Base-by-base conservation (phyloP, 2,888 invertebrate genomes). In the Limenitis camilla region DNA sequence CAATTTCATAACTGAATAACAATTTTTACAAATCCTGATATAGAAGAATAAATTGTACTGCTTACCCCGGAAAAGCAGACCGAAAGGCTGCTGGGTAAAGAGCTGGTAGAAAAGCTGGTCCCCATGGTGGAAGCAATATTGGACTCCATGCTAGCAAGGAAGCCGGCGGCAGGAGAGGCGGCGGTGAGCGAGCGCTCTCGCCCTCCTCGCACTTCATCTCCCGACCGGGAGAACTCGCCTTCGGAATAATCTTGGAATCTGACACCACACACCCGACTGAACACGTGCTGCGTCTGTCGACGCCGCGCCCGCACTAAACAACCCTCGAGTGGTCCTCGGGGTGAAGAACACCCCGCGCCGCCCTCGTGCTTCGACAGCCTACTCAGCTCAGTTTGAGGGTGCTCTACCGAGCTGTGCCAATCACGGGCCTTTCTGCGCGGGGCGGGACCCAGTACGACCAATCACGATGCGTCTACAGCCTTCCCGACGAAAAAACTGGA, bases 101-200 rank as follows among this genome's bases (percentile, higher is more conserved):
- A 59, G 92, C 91, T 59, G 93, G 92, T 62, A 92, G 70, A 58
- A 93, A 87, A 36, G 92, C 92, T 63, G 92, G 92, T 49, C 91
- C 92, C 93, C 93, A 93, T 27, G 93, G 93, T 64, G 92, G 92
- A 74, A 94, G 80, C 67, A 93, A 77, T 58, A 93, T 91, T 40
- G 93, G 93, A 67, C 92, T 92, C 93, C 93, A 93, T 11, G 92
- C 92, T 72, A 93, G 78, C 72, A 93, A 88, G 52, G 92, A 91
- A n/a, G 90, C 88, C 51, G 89, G 88, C 58, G 89, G 90, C 68
- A 84, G 76, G 68, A 82, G 78, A 68, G 68, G 72, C 58, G 85
- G 84, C 73, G 76, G 81, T 64, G 81, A 76, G 60, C 81, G 81
- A 71, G 76, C 76, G 60, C 76, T 76, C 62, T 78, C 81, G 59